Base-by-base conservation (phyloP, 2,888 invertebrate genomes). In the Candidula unifasciata region DNA sequence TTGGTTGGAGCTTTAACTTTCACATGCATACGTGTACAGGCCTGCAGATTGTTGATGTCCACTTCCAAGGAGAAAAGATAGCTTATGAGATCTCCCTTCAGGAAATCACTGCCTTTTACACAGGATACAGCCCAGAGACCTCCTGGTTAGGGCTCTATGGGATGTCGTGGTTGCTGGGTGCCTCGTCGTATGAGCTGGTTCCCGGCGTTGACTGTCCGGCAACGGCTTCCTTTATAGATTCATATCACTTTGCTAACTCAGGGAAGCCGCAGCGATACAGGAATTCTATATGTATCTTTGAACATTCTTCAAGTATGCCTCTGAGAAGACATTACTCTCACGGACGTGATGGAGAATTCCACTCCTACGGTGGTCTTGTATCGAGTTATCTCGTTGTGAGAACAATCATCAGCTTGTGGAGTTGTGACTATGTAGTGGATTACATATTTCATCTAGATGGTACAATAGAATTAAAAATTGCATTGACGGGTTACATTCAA, bases 191-290 rank as follows among this genome's bases (percentile, higher is more conserved):
- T 86, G 91, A 91, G 82, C 89, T 92, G 30, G 88, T 91, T 27
- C 89, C 90, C 1, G 93, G 93, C 0, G 88, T 92, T 18, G 93
- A 93, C 84, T 93, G 93, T 83, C 92, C 92, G 3, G 89, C 90
- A 57, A 90, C 91, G 1, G 91, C 93, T 1, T 83, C 89, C 16
- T 92, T 90, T 87, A 81, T 90, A 10, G 89, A 90, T 78, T 82
- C 90, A 27, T 87, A 88, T 80, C 88, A 90, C 80, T 89, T 90
- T 80, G 89, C 88, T 10, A 87, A 90, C 86, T 84, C 87, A 21
- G 87, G 87, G 16, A 76, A 84, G 30, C 90, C 90, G 5, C 84
- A 82, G 16, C 82, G 69, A 69, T 87, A 88, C 64, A 88, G 85
- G 80, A 90, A 89, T 71, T 86, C 89, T 18, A 88, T 91, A 64